A percentile compares a stretch with the other conserved stretches of the same genome.
phyloP scores from a whole-genome alignment of 2,888 invertebrate genomes.

The Lucinisca nassula region DNA sequence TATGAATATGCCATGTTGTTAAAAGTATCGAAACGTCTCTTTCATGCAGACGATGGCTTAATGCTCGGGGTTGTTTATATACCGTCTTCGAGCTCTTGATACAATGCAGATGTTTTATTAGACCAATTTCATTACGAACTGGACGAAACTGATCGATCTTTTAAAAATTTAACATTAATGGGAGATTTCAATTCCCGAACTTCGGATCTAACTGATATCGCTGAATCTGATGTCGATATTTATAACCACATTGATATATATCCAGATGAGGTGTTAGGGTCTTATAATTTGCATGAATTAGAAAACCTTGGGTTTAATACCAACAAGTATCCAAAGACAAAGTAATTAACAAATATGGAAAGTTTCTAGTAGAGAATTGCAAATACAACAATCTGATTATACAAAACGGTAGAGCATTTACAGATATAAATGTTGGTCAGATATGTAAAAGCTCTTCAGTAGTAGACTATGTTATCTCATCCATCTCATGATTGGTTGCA shows the following conservation, averaged over 20 bases:
- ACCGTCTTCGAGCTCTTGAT: not conserved
- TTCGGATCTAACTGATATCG: not conserved
- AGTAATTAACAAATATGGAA: not conserved
- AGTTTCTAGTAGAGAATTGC: not conserved
- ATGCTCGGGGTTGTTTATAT: not conserved
- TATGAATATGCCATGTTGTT: not conserved
- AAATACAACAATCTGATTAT: not conserved
- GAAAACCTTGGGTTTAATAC: not conserved
- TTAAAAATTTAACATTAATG: not conserved
- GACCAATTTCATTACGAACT: not conserved
- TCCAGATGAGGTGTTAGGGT: not conserved
- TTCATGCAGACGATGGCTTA: not conserved
- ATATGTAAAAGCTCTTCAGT: no score
- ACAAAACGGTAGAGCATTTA: not conserved
- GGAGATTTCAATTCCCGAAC: not conserved
- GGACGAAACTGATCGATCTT: not conserved
- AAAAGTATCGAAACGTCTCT: not conserved
- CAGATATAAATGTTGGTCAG: not conserved
- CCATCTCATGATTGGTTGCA: no score
- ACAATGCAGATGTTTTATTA: not conserved
- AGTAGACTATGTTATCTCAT: no score
- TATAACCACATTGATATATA: not conserved
- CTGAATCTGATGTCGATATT: not conserved
- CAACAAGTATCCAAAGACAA: not conserved
- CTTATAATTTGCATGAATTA: not conserved